These are phyloP conservation scores for Pampus argenteus DNA, from an alignment of 2,797 vertebrate species.

Conservation along the genomic window DNA sequence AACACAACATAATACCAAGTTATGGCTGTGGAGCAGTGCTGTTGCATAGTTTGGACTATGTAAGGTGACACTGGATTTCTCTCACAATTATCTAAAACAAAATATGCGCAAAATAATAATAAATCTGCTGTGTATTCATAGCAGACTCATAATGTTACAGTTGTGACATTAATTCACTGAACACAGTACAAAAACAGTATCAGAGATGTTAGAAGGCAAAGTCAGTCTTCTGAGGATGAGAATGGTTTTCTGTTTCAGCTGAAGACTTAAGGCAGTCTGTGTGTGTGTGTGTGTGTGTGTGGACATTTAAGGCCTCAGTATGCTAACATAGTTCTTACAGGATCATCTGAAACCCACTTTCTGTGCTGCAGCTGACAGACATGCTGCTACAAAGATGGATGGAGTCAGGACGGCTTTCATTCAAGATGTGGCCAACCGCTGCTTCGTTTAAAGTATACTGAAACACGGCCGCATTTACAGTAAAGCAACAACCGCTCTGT, in stretches of 20 bases:
- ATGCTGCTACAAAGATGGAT: neutral
- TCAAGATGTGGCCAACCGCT: no score
- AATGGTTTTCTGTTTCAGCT: neutral
- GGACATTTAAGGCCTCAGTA: neutral
- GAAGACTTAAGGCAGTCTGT: neutral
- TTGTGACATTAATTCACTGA: no score
- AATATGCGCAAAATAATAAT: neutral
- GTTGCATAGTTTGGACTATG: conserved; percentile 48
- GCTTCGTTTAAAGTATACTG: neutral
- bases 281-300: neutral
- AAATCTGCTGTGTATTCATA: no score
- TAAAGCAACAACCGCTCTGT: neutral
- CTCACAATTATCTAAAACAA: conserved; percentile 12
- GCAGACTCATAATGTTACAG: no score
- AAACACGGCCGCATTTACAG: neutral
- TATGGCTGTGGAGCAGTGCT: conserved; percentile 20
- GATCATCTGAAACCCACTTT: neutral
- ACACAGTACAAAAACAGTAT: no score
- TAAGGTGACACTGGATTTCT: conserved; percentile 30
- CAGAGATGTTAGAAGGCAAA: no score
- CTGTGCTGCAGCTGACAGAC: neutral
- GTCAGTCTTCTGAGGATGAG: no score
- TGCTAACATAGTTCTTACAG: neutral
- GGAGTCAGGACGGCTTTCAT: neutral
- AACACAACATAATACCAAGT: neutral